Evolutionary conservation across 2,113 vertebrate species (phyloP).

Genomic region (Callithrix jacchus): DNA sequence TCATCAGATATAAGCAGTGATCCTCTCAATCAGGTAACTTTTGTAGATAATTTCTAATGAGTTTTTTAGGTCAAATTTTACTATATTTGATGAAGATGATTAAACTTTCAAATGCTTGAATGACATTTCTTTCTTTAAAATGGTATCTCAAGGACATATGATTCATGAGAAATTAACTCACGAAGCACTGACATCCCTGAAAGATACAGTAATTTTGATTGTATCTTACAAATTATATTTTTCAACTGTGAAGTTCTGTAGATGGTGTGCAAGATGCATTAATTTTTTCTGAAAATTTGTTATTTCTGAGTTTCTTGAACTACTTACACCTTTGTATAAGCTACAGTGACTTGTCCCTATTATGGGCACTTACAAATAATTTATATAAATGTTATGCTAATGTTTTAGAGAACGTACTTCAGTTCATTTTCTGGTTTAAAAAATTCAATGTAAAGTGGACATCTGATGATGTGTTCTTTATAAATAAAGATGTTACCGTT

Average conservation of each 20-base stretch:
- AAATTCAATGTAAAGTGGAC: not conserved
- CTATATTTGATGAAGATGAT: conserved; percentile 9
- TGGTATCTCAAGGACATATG: conserved; percentile 19
- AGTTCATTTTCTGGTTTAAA: conserved; percentile 13
- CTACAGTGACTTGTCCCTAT: not conserved
- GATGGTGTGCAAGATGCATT: not conserved
- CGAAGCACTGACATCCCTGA: not conserved
- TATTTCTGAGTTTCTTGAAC: conserved; percentile 30
- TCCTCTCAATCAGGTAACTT: conserved; percentile 80
- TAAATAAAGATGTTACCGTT: conserved; percentile 4
- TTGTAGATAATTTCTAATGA: conserved; percentile 45
- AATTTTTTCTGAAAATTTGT: conserved; percentile 18
- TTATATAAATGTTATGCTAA: not conserved
- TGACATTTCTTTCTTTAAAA: conserved; percentile 9
- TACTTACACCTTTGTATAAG: not conserved
- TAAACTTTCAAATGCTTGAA: conserved; percentile 14
- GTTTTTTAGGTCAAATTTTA: conserved; percentile 33
- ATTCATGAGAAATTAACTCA: conserved; percentile 31
- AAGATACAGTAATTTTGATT: conserved; percentile 28
- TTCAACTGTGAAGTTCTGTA: not conserved
- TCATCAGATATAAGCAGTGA: conserved; percentile 78
- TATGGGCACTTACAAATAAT: not conserved
- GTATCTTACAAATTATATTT: conserved; percentile 36
- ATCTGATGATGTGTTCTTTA: not conserved
- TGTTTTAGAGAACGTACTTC: conserved; percentile 28